Conservation (phyloP, 2,113 vertebrate species). For the Daubentonia madagascariensis region DNA sequence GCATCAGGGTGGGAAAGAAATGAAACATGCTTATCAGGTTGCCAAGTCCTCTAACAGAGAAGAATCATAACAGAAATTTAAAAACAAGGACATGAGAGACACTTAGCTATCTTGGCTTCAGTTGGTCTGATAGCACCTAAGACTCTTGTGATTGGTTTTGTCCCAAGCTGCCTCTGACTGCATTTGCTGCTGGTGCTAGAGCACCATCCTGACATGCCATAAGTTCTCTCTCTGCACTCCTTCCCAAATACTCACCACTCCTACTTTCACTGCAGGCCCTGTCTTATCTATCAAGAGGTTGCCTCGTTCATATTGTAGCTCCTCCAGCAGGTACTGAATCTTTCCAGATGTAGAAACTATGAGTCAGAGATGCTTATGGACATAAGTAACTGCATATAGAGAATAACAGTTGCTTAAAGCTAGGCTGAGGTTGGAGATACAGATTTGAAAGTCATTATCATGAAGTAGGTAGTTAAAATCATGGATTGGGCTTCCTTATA, state of each 20-base stretch:
- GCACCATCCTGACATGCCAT: accelerated
- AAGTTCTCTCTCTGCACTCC: neutral
- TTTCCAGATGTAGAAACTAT: neutral
- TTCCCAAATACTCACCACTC: neutral
- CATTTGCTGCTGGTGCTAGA: neutral
- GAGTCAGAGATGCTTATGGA: neutral
- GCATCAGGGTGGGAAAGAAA: neutral
- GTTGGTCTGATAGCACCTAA: neutral
- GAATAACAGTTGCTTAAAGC: neutral
- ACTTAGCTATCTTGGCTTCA: neutral
- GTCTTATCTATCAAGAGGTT: neutral
- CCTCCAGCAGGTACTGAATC: neutral
- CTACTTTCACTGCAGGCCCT: neutral
- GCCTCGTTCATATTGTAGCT: neutral
- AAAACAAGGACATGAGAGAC: neutral
- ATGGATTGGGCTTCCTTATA: neutral
- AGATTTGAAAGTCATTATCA: conserved; percentile 5
- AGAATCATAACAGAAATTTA: neutral
- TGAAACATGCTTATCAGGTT: neutral
- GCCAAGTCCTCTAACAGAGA: neutral
- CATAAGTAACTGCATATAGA: neutral
- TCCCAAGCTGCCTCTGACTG: neutral
- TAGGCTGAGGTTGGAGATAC: neutral
- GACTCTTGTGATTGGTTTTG: neutral
- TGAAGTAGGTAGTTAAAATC: neutral